phyloP scores from a whole-genome alignment of 1,140 invertebrate genomes.

The Nautilus pompilius region DNA sequence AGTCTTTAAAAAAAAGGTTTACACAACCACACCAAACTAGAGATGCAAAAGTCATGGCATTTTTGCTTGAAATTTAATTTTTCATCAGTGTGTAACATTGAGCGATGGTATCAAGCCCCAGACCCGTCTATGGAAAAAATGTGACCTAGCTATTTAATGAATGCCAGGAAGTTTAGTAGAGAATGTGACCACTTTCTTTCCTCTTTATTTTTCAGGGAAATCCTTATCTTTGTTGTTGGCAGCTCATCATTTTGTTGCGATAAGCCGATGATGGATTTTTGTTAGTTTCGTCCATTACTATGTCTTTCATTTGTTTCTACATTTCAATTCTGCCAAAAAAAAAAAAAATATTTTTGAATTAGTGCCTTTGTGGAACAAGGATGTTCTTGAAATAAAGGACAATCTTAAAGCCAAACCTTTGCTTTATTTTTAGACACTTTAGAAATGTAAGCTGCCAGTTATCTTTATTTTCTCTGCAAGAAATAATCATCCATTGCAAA shows the following conservation, averaged over 20 bases:
- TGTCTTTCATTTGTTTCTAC: constrained; percentile 6
- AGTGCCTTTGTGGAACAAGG: constrained; percentile 6
- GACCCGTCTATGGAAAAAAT: not conserved
- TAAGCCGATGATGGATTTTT: constrained; percentile 17
- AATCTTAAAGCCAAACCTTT: too few species aligned
- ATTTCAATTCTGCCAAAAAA: too few species aligned
- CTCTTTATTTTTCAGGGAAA: constrained; percentile 42
- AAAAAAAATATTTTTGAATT: not conserved
- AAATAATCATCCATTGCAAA: too few species aligned
- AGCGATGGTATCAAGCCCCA: not conserved
- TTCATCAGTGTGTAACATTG: too few species aligned
- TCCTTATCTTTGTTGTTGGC: constrained; percentile 55
- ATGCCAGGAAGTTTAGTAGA: not conserved
- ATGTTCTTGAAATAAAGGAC: constrained; percentile 1
- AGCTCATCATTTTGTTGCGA: constrained; percentile 53
- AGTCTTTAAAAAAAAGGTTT: too few species aligned
- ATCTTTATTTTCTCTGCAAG: too few species aligned
- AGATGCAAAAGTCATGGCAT: not conserved
- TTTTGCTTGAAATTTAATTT: not conserved
- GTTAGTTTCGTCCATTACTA: not conserved
- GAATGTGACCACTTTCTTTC: not conserved
- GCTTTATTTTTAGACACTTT: too few species aligned
- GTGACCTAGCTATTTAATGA: not conserved
- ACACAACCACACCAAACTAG: not conserved
- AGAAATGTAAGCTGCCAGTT: too few species aligned